Base-by-base conservation (phyloP, 2,888 invertebrate genomes). In the Zhuqinia jingwanae region DNA sequence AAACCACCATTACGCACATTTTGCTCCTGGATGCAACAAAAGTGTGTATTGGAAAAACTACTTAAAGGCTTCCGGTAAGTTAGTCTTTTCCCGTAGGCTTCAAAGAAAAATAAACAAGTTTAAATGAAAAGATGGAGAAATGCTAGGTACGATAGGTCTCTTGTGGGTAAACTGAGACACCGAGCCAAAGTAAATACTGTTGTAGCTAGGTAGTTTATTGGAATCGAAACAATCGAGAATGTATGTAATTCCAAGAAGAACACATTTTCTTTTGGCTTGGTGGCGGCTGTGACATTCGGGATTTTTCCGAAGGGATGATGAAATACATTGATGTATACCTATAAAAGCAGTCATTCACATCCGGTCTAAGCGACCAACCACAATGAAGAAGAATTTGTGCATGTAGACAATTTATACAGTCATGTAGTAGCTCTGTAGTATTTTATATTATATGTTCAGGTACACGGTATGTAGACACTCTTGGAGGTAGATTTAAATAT, bases 211-310 rank as follows among this genome's bases (percentile, higher is more conserved):
- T 6, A 70, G 80, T 70, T 25, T 58, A 60, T n/a, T n/a, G n/a
- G 42, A 75, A 82, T 75, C 82, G 75, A 75, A 75, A 75, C 82
- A 82, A 75, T 82, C 75, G 63, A 75, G 82, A 82, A 60, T 6
- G 17, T 6, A 30, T n/a, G 63, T 47, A 11, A 47, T 1, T 47
- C 2, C 47, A 11, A 47, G 11, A 6, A 11, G 47, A 15, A 47
- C 50, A 53, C 53, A n/a, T n/a, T n/a, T n/a, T n/a, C n/a, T n/a
- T n/a, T n/a, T n/a, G n/a, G n/a, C n/a, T n/a, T n/a, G n/a, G n/a
- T n/a, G n/a, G n/a, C n/a, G n/a, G n/a, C n/a, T n/a, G n/a, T n/a
- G n/a, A n/a, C n/a, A n/a, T n/a, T n/a, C n/a, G n/a, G n/a, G n/a
- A n/a, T n/a, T n/a, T n/a, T n/a, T n/a, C n/a, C n/a, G n/a, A n/a